Base-by-base conservation (phyloP, 1,140 invertebrate genomes). In the Cydia splendana region DNA sequence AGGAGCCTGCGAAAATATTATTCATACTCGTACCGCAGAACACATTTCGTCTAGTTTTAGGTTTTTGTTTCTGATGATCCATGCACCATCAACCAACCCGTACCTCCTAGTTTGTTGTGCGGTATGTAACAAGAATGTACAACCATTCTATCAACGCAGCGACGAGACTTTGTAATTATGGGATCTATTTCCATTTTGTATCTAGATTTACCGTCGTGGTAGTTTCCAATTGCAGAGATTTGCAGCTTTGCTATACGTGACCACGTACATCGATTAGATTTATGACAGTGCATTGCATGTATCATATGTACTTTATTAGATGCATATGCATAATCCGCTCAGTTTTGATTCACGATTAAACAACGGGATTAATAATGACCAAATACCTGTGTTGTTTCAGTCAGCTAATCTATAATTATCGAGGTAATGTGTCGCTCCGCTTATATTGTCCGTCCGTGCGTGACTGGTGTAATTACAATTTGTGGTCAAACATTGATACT, bases 401-500 rank as follows among this genome's bases (percentile, higher is more conserved):
- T 62, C 57, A 2, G 57, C 57, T 62, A 62, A 62, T 62, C 57
- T 20, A 62, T 62, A 62, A 62, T 62, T 62, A 62, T 62, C 57
- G 18, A 24, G 57, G 57, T 62, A 62, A 62, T 62, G 57, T 62
- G 57, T 24, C 57, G 57, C 18, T 62, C 57, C 57, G 57, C 57
- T 20, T 62, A 62, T 62, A 24, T 62, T 62, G 57, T 62, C 18
- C 57, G 57, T 24, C 20, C 18, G 57, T 24, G 57, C 57, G 10
- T 62, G 57, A 24, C 57, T 62, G 57, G 20, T 12, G 18, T n/a
- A 62, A 62, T 62, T 62, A 62, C 57, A 62, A 62, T 57, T 57
- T 62, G 57, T 62, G 57, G 57, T 62, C 57, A 62, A 62, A 62
- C 57, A 62, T 62, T 62, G 57, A 62, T 62, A 62, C 57, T 62